These are phyloP conservation scores for Zophobas morio DNA, from an alignment of 1,140 invertebrate species.

Conservation along the genomic window DNA sequence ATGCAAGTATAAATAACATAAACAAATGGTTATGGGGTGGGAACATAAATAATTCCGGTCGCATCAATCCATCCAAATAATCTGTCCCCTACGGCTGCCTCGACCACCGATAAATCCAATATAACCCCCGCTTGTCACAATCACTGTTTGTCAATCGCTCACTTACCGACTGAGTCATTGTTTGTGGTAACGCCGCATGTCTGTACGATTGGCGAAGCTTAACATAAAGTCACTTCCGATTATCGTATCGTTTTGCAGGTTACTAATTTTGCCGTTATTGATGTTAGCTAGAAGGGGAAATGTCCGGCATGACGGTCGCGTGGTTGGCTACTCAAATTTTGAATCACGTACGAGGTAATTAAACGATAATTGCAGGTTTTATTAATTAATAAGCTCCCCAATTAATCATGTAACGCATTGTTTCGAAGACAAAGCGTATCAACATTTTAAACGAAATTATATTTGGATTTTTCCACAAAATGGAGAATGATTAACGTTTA, in stretches of 20 bases:
- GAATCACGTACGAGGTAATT: too few relatives aligned
- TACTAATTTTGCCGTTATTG: too few relatives aligned
- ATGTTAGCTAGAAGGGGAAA: too few relatives aligned
- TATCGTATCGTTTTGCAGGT: not conserved
- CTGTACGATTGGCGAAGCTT: constrained; percentile 3
- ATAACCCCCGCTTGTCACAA: constrained; percentile 61
- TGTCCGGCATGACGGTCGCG: too few relatives aligned
- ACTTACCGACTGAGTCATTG: constrained; percentile 62
- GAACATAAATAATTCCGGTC: constrained; percentile 61
- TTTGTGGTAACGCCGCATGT: constrained; percentile 43
- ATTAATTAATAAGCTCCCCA: too few relatives aligned
- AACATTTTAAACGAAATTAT: too few relatives aligned
- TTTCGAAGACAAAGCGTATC: too few relatives aligned
- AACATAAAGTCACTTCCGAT: constrained; percentile 13
- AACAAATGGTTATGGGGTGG: constrained; percentile 58
- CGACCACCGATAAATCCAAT: constrained; percentile 60
- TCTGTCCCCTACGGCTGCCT: constrained; percentile 57
- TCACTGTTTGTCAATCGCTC: constrained; percentile 62
- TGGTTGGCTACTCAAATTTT: too few relatives aligned
- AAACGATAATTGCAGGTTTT: too few relatives aligned
- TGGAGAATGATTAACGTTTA: too few relatives aligned
- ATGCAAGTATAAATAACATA: constrained; percentile 58
- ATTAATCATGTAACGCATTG: too few relatives aligned
- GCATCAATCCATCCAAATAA: constrained; percentile 62
- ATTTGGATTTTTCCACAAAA: too few relatives aligned